Evolutionary conservation across 35 echinoderm and acorn worm species (phyloP), one percentile per base, ranked within the genome.

Genomic region (Holothuria glaberrima): DNA sequence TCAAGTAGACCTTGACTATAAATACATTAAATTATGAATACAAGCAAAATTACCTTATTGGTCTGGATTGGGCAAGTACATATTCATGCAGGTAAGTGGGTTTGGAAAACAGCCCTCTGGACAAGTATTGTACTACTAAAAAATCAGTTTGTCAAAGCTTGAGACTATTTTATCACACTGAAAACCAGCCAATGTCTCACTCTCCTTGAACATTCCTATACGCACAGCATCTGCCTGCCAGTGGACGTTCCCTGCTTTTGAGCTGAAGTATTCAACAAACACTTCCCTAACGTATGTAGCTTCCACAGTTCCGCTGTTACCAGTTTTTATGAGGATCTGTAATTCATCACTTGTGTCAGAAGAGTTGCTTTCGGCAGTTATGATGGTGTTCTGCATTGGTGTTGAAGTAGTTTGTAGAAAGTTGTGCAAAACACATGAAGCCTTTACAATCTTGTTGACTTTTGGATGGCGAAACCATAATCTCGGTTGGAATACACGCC

Each of bases 401-500:
- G 80, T 84, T 25, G 27, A 33, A 12, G 27, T 28, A 6, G 10
- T 32, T 34, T 77, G 73, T 6, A 88, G 35, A 26, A 88, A 79
- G 54, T 93, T 89, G 22, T 89, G 86, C 48, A 93, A 48, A 29
- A 59, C 84, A 31, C 68, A 65, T n/a, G 71, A 17, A 17, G 83
- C 84, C 41, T 88, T 87, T 1, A 88, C 73, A 41, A 89, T 66
- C 0, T 31, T 17, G 12, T 57, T 82, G 0, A 81, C 69, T 38
- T 58, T 88, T 28, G 64, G 21, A 0, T 41, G 86, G 61, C 14
- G 20, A 48, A 14, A 83, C 75, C 25, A 38, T 30, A 4, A 90
- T 82, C 13, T 76, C 16, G 24, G 81, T 83, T 80, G 30, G 48
- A 88, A 91, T 2, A 94, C 76, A 1, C 93, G 34, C 85, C 90